Evolutionary conservation across 2,888 invertebrate species (phyloP).

Genomic region (Tiliacea citrago): DNA sequence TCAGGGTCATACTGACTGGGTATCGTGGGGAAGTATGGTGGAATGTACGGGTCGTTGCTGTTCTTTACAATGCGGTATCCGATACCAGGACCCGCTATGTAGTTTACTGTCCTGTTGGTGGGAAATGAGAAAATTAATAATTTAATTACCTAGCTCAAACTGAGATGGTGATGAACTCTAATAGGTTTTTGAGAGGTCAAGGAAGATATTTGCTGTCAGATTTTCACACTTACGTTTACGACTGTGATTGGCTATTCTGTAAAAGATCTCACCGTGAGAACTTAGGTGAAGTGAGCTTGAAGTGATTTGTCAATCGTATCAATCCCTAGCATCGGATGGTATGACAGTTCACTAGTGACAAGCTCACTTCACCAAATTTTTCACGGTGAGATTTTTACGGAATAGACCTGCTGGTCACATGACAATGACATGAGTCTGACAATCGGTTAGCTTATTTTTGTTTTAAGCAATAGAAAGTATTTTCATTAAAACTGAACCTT

Average conservation of each 20-base stretch:
- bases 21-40: slow-evolving; percentile 91
- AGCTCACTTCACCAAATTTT: too few relatives aligned
- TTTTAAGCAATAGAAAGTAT: not conserved
- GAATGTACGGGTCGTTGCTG: slow-evolving; percentile 92
- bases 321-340: too few relatives aligned
- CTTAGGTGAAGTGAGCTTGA: too few relatives aligned
- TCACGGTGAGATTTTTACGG: too few relatives aligned
- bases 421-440: too few relatives aligned
- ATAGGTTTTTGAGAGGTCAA: not conserved
- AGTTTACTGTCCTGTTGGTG: slow-evolving; percentile 92
- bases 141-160: not conserved
- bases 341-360: too few relatives aligned
- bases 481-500: not conserved
- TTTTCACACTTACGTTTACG: not conserved
- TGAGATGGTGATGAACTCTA: not conserved
- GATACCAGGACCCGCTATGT: slow-evolving; percentile 95
- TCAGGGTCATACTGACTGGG: slow-evolving; percentile 90
- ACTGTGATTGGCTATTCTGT: not conserved
- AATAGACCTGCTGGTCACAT: not conserved
- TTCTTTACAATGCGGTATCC: slow-evolving; percentile 94
- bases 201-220: too few relatives aligned
- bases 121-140: not conserved
- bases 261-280: too few relatives aligned
- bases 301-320: too few relatives aligned
- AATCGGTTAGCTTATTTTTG: not conserved